A percentile compares a stretch with the other conserved stretches of the same genome.
Conservation (phyloP, 2,797 vertebrate species). For the Bradypus variegatus region DNA sequence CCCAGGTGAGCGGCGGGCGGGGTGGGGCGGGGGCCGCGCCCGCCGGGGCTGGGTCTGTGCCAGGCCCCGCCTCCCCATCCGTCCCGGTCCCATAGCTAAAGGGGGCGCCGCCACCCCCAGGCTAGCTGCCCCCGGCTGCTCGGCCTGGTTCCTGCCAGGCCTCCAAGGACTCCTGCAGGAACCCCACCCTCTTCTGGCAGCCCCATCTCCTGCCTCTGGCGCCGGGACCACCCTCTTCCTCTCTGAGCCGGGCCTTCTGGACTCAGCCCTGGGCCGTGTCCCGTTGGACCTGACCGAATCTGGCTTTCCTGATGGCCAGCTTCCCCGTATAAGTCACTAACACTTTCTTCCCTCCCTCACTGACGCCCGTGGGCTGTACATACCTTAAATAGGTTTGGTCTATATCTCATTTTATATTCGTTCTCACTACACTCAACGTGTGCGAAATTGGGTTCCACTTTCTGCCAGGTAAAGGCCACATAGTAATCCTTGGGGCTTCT, state of each 20-base stretch:
- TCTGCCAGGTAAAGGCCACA: background rate
- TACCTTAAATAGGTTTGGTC: conserved; percentile 22
- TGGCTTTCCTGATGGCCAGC: conserved; percentile 31
- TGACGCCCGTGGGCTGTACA: conserved; percentile 29
- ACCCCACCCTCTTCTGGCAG: conserved; percentile 27
- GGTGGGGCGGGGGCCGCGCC: background rate
- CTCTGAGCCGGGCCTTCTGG: background rate
- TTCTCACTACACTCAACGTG: background rate
- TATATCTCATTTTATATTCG: conserved; percentile 8
- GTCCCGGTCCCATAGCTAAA: background rate
- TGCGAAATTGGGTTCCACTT: conserved; percentile 16
- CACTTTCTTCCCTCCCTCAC: background rate
- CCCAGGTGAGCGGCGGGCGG: conserved; percentile 80
- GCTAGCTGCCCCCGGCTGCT: fast-evolving
- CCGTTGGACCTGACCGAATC: background rate
- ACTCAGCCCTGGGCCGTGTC: conserved; percentile 27
- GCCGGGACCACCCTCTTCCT: conserved; percentile 10
- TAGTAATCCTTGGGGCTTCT: background rate
- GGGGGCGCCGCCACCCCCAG: background rate
- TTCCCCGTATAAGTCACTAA: background rate
- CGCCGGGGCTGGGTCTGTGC: background rate
- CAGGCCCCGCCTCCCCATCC: background rate
- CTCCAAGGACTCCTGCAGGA: background rate
- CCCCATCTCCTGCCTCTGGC: background rate
- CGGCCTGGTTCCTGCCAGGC: background rate